phyloP scores from a whole-genome alignment of 2,888 invertebrate species.

The Conomelus anceps region DNA sequence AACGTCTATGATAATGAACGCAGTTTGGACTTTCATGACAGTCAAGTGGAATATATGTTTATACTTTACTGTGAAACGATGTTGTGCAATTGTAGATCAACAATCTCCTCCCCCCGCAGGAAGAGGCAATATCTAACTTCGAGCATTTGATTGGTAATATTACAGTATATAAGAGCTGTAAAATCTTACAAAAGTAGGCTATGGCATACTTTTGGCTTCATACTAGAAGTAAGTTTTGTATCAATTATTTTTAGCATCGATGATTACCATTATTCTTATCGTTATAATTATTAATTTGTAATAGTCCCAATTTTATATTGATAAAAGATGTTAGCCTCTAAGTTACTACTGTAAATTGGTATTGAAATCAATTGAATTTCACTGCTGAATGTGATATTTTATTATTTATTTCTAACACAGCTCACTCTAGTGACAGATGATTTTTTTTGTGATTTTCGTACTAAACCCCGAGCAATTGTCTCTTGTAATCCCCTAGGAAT shows the following conservation, averaged over 20 bases:
- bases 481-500: no score
- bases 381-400: no score
- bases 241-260: not conserved
- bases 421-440: no score
- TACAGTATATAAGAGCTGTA: no score
- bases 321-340: no score
- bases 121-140: not conserved
- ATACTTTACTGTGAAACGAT: not conserved
- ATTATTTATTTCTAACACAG: no score
- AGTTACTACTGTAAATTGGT: no score
- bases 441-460: no score
- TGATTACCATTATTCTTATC: not conserved
- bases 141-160: not conserved
- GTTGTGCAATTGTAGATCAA: not conserved
- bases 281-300: not conserved
- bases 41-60: not conserved
- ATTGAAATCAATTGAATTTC: no score
- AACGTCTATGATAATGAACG: not conserved
- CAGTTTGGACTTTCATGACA: not conserved
- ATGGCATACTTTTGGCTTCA: not conserved
- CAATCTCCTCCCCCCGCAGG: not conserved
- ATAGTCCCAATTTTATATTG: no score
- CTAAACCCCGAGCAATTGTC: no score
- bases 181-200: no score
- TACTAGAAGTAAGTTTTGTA: not conserved